phyloP scores from a whole-genome alignment of 2,113 vertebrate genomes.

The Gopherus flavomarginatus region DNA sequence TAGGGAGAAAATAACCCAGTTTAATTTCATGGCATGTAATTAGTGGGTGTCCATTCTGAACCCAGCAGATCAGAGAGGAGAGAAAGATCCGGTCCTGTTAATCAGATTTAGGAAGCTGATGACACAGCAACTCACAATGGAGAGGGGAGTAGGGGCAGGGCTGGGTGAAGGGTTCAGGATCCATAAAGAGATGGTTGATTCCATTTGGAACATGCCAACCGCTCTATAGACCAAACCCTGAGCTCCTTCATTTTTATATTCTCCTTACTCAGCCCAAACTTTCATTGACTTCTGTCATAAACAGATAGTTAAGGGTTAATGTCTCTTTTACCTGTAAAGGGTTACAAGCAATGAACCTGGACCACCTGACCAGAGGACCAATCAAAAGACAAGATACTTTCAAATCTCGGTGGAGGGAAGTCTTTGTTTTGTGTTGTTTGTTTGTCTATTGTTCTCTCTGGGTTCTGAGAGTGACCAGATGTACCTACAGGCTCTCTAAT shows the following conservation, averaged over 20 bases:
- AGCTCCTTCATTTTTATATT: neutral
- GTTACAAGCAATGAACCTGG: too few relatives aligned
- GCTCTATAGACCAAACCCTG: neutral
- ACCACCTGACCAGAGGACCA: too few relatives aligned
- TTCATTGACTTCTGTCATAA: too few relatives aligned
- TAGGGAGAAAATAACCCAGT: neutral
- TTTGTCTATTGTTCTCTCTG: too few relatives aligned
- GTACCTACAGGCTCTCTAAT: too few relatives aligned
- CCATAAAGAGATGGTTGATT: neutral
- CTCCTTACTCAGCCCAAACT: neutral
- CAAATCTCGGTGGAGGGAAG: too few relatives aligned
- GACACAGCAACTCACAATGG: neutral
- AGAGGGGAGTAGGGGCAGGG: accelerated
- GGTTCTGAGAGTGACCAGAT: too few relatives aligned
- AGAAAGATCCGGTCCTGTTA: conserved; percentile 37
- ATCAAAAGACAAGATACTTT: too few relatives aligned
- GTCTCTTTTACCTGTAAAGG: too few relatives aligned
- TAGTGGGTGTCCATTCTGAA: conserved; percentile 34
- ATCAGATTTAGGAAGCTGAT: conserved; percentile 29
- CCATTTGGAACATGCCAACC: neutral
- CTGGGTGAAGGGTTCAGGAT: neutral
- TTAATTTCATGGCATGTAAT: conserved; percentile 19
- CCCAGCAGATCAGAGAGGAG: conserved; percentile 6
- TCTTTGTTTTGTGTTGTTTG: too few relatives aligned
- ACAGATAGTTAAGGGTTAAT: too few relatives aligned